Base-by-base conservation (phyloP, 2,797 vertebrate species). In the Crenichthys baileyi region DNA sequence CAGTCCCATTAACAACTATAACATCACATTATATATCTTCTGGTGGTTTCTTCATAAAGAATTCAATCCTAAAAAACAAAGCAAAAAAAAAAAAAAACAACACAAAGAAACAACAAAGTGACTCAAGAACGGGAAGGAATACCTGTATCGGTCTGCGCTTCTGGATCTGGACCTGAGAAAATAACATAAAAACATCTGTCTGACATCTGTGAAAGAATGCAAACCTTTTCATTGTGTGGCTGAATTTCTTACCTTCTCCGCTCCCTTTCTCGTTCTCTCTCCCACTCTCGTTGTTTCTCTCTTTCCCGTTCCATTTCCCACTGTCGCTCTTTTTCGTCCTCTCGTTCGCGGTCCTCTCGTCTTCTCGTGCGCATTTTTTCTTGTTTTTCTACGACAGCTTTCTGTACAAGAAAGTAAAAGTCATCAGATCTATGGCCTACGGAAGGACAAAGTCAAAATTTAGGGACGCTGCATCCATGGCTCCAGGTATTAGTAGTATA, bases 381-480 rank as follows among this genome's bases (percentile, higher is more conserved):
- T 88, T 99, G 98, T 91, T 99, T 99, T 86, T 99, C 98, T 83
- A 96, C 90, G 76, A 99, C 98, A 44, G 97, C 96, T 96, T 98
- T 99, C 98, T 99, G 88, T 5, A 73, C 16, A 13, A 18, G 20
- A 60, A 72, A 74, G 39, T 22, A 44, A 56, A 77, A 18, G 61
- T 18, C 22, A 18, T 7, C 20, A 61, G 24, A 31, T 16, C 22
- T 39, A 4, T 44, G 12, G 7, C 24, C 22, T 41, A 16, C 12
- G 31, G 3, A 7, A 24, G 50, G 36, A 55, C 18, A 3, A 26
- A 12, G n/a, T 63, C 44, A 48, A 65, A 67, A 41, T 13, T 8
- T 65, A 65, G 22, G 31, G 18, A 65, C 12, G 12, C 7, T 2
- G 36, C 36, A 24, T 24, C 36, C 8, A 24, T 41, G 63, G 5